Percentiles rank a stretch among this genome's conserved stretches.
These are phyloP conservation scores for Podargus strigoides DNA, from an alignment of 2,797 vertebrate genomes.

Conservation along the genomic window DNA sequence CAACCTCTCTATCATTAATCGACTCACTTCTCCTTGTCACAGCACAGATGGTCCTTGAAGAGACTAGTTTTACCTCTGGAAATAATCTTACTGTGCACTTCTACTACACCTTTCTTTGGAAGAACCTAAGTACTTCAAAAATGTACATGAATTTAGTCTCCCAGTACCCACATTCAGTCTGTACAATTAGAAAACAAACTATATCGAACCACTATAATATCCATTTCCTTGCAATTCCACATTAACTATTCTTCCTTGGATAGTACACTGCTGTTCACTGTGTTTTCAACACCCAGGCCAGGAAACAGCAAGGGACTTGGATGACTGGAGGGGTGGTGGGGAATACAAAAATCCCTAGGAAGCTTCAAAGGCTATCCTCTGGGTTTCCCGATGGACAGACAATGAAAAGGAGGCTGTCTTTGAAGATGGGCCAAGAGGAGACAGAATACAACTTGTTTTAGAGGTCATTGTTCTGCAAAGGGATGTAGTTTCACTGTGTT, in stretches of 20 bases:
- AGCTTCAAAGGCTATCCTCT: slow-evolving; percentile 23
- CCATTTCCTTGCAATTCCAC: not conserved
- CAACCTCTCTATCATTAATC: not conserved
- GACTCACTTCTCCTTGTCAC: not conserved
- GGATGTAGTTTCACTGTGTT: not conserved
- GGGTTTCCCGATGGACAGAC: not conserved
- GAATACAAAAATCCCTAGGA: slow-evolving; percentile 45
- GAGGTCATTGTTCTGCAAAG: slow-evolving; percentile 2
- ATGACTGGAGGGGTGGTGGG: not conserved
- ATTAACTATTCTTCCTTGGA: not conserved
- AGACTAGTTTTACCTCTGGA: not conserved
- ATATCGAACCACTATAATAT: not conserved
- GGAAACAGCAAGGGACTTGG: slow-evolving; percentile 16
- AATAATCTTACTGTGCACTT: not conserved
- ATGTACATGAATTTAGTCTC: not conserved
- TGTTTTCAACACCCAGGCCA: not conserved
- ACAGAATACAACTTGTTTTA: not conserved
- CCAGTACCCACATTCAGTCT: not conserved
- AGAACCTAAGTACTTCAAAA: not conserved
- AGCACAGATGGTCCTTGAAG: not conserved
- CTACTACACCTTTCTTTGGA: not conserved
- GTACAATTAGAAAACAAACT: not conserved
- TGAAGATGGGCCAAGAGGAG: slow-evolving; percentile 26
- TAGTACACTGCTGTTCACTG: not conserved
- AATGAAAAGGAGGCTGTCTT: slow-evolving; percentile 9